Conservation (phyloP, 1,140 invertebrate species). For the Sminthurides bifidus region DNA sequence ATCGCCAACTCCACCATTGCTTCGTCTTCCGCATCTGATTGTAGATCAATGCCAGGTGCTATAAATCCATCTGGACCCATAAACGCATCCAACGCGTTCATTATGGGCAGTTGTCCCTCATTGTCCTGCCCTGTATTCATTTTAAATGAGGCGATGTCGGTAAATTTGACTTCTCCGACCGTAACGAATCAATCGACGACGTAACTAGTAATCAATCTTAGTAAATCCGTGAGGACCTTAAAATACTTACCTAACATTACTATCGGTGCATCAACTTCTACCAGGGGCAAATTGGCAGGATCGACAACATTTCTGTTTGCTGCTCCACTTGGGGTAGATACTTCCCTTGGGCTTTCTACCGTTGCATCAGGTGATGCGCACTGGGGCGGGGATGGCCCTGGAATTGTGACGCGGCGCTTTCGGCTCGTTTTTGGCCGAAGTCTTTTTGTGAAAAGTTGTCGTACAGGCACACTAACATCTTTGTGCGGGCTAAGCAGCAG, state of each 20-base stretch:
- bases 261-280: slow-evolving; percentile 31
- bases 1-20: slow-evolving; percentile 93
- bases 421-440: slow-evolving; percentile 25
- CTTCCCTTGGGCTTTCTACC: slow-evolving; percentile 23
- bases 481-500: slow-evolving; percentile 16
- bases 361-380: slow-evolving; percentile 25
- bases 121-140: slow-evolving; percentile 25
- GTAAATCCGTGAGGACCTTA: neutral
- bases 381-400: slow-evolving; percentile 27
- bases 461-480: slow-evolving; percentile 23
- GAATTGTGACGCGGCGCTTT: slow-evolving; percentile 26
- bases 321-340: neutral
- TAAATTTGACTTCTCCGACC: too few relatives aligned
- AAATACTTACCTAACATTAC: slow-evolving; percentile 16
- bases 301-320: slow-evolving; percentile 2
- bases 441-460: slow-evolving; percentile 22
- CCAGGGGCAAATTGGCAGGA: slow-evolving; percentile 15
- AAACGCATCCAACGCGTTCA: slow-evolving; percentile 55
- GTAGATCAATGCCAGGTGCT: slow-evolving; percentile 65
- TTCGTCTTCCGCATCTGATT: slow-evolving; percentile 85
- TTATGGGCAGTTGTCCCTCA: slow-evolving; percentile 23
- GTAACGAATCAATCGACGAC: too few relatives aligned
- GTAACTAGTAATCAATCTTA: neutral
- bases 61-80: slow-evolving; percentile 40
- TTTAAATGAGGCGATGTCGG: too few relatives aligned